A percentile compares a stretch with the other conserved stretches of the same genome.
Conservation (phyloP, 2,797 vertebrate species). For the Paguma larvata region DNA sequence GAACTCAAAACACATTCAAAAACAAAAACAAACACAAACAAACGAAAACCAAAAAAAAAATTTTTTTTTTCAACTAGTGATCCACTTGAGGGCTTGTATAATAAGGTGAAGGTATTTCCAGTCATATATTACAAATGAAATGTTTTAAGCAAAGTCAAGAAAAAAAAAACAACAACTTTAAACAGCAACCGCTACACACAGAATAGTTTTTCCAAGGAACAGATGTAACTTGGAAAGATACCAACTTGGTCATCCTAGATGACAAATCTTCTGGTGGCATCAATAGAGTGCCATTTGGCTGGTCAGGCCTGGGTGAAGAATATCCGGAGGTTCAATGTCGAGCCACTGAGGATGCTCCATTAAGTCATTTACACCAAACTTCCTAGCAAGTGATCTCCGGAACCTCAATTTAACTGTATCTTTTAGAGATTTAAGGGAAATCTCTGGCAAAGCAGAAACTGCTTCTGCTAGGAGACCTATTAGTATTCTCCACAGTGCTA, state of each 20-base stretch:
- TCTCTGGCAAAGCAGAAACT: not conserved
- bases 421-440: slow-evolving; percentile 21
- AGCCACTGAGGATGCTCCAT: not conserved
- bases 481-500: slow-evolving; percentile 47
- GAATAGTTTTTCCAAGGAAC: not conserved
- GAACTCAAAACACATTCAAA: not conserved
- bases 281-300: slow-evolving; percentile 57
- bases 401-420: slow-evolving; percentile 15
- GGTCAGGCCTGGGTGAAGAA: not conserved
- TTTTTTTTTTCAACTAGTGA: not conserved
- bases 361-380: slow-evolving; percentile 34
- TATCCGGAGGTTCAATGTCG: not conserved
- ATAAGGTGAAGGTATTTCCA: not conserved
- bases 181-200: not conserved
- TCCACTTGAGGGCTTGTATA: not conserved
- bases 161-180: not conserved
- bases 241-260: not conserved
- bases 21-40: not conserved
- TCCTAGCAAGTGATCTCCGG: not conserved
- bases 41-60: not conserved
- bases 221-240: slow-evolving; percentile 47
- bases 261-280: slow-evolving; percentile 4
- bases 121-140: not conserved
- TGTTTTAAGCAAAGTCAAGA: not conserved
- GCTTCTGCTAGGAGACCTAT: not conserved